Conservation (phyloP, 2,888 invertebrate species). For the Cephus runcator region DNA sequence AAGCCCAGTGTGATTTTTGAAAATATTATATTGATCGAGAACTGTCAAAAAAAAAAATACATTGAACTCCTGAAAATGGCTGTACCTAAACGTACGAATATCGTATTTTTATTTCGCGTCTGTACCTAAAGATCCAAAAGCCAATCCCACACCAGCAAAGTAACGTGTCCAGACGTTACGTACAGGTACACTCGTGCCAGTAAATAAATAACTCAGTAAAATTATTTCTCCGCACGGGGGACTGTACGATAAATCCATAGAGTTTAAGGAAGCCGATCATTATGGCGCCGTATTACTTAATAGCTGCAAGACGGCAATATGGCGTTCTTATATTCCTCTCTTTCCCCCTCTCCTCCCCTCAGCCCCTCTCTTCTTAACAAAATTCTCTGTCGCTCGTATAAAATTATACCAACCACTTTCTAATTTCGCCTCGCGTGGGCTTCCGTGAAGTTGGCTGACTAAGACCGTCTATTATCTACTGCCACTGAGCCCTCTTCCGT, state of each 20-base stretch:
- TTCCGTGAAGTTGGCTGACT: not conserved
- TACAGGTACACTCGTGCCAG: not conserved
- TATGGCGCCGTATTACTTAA: not conserved
- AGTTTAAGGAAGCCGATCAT: not conserved
- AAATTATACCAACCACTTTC: slow-evolving; percentile 20
- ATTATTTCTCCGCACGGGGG: not conserved
- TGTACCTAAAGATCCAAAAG: not conserved
- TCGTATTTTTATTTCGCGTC: not conserved
- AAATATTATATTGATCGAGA: no score
- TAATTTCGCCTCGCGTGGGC: slow-evolving; percentile 11
- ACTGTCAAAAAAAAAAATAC: no score
- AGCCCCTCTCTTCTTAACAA: not conserved
- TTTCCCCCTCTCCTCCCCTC: not conserved
- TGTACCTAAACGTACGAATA: not conserved
- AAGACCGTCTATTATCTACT: not conserved
- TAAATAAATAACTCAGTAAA: not conserved
- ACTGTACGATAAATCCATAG: not conserved
- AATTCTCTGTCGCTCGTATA: slow-evolving; percentile 5
- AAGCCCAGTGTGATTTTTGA: no score
- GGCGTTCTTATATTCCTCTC: not conserved
- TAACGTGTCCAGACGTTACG: not conserved
- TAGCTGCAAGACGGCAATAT: not conserved
- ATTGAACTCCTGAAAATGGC: no score
- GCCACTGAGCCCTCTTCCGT: not conserved
- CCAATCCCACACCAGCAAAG: not conserved